Conservation (phyloP, 2,888 invertebrate species). For the Zaprionus obscuricornis region DNA sequence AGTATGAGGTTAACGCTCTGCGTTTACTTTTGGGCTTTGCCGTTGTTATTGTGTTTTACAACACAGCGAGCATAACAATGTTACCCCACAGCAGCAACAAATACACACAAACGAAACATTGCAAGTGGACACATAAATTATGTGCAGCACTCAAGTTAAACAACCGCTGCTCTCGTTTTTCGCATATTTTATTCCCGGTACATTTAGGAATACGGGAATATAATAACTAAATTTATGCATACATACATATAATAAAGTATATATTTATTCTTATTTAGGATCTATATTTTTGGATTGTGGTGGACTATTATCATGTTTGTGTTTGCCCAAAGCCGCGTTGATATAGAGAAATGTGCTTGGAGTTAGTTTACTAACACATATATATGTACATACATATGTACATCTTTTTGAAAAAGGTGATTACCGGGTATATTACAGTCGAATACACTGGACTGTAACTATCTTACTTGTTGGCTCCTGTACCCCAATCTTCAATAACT, state of each 20-base stretch:
- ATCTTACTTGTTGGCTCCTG: background rate
- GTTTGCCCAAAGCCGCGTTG: too few relatives aligned
- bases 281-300: too few relatives aligned
- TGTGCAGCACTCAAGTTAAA: conserved; percentile 78
- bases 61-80: conserved; percentile 76
- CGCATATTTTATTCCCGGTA: conserved; percentile 28
- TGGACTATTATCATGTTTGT: too few relatives aligned
- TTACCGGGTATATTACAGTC: too few relatives aligned
- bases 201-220: conserved; percentile 9
- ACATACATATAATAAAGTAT: too few relatives aligned
- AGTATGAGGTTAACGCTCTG: background rate
- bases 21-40: conserved; percentile 52
- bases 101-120: conserved; percentile 63
- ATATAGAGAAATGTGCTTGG: too few relatives aligned
- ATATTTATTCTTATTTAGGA: background rate
- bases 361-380: too few relatives aligned
- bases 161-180: conserved; percentile 68
- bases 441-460: too few relatives aligned
- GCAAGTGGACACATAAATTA: conserved; percentile 79
- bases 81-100: conserved; percentile 43
- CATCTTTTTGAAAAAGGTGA: too few relatives aligned
- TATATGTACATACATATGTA: too few relatives aligned
- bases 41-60: conserved; percentile 74
- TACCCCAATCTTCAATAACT: background rate
- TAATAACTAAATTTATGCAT: too few relatives aligned